Percentiles rank a stretch among this genome's conserved stretches.
These are phyloP conservation scores for Bombus terrestris DNA, from an alignment of 1,140 invertebrate species.

Conservation along the genomic window DNA sequence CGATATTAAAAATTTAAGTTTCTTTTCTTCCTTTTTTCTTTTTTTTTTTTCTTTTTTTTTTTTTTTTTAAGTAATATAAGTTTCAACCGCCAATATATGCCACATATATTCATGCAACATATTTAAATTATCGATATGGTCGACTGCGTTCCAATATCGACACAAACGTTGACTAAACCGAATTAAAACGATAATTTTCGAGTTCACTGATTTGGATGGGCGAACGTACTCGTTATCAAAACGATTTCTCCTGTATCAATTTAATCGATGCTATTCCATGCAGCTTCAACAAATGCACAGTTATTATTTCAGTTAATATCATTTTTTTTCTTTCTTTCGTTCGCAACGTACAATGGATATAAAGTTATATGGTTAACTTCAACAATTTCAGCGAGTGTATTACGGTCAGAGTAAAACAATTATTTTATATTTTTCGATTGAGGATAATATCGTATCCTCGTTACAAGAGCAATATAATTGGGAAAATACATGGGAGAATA, in stretches of 20 bases:
- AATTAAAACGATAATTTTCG: slow-evolving; percentile 30
- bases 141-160: background rate
- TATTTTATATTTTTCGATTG: background rate
- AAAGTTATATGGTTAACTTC: background rate
- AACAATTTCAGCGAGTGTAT: background rate
- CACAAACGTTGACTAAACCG: background rate
- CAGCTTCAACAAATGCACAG: too few relatives aligned
- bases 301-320: background rate
- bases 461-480: too few relatives aligned
- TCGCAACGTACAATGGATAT: background rate
- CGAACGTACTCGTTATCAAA: background rate
- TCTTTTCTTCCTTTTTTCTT: background rate
- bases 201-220: background rate
- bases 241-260: background rate
- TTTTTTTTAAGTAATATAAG: too few relatives aligned
- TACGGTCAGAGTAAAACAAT: background rate
- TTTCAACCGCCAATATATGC: background rate
- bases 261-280: background rate
- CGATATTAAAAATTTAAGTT: background rate
- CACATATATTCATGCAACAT: background rate
- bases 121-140: background rate
- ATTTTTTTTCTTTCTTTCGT: background rate
- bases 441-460: background rate
- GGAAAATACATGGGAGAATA: too few relatives aligned
- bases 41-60: too few relatives aligned